phyloP scores from a whole-genome alignment of 2,113 vertebrate species.

The Pituophis catenifer region DNA sequence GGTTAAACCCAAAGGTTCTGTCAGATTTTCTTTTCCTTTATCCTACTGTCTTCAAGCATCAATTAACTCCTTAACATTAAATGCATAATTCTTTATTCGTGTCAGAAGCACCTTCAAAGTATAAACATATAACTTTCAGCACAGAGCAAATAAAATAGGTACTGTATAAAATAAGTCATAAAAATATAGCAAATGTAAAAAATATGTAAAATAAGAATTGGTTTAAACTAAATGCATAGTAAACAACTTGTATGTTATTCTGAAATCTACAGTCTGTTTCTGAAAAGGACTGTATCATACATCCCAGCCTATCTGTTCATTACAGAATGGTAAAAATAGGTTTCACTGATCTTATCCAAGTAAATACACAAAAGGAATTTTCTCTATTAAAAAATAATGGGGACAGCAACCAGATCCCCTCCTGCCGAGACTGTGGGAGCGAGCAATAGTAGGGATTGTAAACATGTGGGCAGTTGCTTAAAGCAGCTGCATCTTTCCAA shows the following conservation, averaged over 20 bases:
- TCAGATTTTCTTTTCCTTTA: not conserved
- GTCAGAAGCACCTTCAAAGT: not conserved
- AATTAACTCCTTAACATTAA: not conserved
- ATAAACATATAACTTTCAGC: not conserved
- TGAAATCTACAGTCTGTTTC: not conserved
- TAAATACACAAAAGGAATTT: not conserved
- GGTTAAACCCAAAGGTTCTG: not conserved
- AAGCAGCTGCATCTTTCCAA: not conserved
- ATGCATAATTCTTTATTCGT: not conserved
- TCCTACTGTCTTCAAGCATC: not conserved
- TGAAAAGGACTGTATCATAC: not conserved
- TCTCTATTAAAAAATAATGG: not conserved
- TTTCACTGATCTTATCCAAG: not conserved
- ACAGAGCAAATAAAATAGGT: not conserved
- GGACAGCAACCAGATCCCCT: not conserved
- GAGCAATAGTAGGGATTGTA: not conserved
- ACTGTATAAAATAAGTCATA: not conserved
- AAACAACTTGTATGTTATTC: not conserved
- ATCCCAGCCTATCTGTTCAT: not conserved
- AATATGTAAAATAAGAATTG: not conserved
- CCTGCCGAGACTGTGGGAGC: not conserved
- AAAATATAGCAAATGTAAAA: not conserved
- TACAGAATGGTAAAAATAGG: not conserved
- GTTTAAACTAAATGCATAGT: not conserved
- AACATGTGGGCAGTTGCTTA: not conserved